A percentile compares a stretch with the other conserved stretches of the same genome.
Evolutionary conservation across 2,888 invertebrate species (phyloP).

Genomic region (Lacanobia oleracea): DNA sequence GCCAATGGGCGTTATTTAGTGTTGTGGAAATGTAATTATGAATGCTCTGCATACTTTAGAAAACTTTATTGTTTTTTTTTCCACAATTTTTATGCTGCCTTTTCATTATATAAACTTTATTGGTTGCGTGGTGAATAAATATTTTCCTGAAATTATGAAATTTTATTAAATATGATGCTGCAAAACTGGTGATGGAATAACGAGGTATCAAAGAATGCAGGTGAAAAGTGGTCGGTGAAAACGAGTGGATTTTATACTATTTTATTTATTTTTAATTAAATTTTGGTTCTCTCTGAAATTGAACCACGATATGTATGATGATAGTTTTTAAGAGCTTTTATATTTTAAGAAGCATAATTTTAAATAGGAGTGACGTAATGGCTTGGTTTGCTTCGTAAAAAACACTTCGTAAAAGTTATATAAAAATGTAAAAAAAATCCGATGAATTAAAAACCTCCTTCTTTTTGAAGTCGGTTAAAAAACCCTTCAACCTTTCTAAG

Average conservation of each 20-base stretch:
- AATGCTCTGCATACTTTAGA: not conserved
- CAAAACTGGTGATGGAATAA: not conserved
- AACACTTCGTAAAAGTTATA: not conserved
- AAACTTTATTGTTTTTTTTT: not conserved
- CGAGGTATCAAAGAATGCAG: not conserved
- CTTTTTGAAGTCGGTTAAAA: no score
- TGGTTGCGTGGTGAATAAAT: not conserved
- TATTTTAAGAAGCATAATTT: not conserved
- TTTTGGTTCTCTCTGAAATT: no score
- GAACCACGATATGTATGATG: no score
- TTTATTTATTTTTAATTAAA: no score
- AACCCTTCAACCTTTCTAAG: no score
- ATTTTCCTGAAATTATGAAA: not conserved
- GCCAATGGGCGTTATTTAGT: slow-evolving; percentile 57
- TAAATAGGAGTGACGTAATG: not conserved
- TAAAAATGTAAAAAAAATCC: no score
- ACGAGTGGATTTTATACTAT: not conserved
- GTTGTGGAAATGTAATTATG: slow-evolving; percentile 45
- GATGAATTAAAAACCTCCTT: no score
- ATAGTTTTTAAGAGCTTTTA: no score
- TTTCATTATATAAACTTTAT: not conserved
- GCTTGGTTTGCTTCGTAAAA: not conserved
- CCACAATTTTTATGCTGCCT: not conserved
- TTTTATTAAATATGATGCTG: not conserved
- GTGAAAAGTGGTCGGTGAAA: not conserved